phyloP scores from a whole-genome alignment of 2,888 invertebrate genomes.

The Drosophila helvetica region DNA sequence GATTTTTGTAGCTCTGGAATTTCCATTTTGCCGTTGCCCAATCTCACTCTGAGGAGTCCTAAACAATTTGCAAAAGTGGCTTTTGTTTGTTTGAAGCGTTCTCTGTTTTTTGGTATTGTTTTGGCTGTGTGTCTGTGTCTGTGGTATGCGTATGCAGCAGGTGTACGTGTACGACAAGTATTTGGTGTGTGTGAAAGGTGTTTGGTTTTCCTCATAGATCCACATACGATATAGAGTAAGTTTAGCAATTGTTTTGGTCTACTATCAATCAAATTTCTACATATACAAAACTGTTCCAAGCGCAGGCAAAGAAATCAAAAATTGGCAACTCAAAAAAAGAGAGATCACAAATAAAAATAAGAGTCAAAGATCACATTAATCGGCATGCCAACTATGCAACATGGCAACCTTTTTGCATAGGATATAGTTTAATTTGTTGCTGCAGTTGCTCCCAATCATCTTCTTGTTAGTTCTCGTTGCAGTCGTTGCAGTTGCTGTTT shows the following conservation, averaged over 20 bases:
- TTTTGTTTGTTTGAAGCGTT: slow-evolving; percentile 25
- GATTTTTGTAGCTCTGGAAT: slow-evolving; percentile 41
- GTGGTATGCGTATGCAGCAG: slow-evolving; percentile 9
- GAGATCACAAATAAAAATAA: slow-evolving; percentile 34
- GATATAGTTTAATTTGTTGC: slow-evolving; percentile 75
- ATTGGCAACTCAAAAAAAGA: slow-evolving; percentile 14
- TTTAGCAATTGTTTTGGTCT: slow-evolving; percentile 37
- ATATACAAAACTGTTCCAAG: slow-evolving; percentile 47
- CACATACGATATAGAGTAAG: slow-evolving; percentile 14
- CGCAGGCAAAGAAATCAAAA: slow-evolving; percentile 49
- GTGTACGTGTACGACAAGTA: slow-evolving; percentile 1
- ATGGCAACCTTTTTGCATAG: slow-evolving; percentile 76
- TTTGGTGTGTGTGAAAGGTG: slow-evolving; percentile 15
- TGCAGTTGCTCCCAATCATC: slow-evolving; percentile 43
- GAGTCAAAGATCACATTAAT: slow-evolving; percentile 25
- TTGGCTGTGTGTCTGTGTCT: slow-evolving; percentile 16
- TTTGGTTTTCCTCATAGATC: not conserved
- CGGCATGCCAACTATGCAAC: slow-evolving; percentile 70
- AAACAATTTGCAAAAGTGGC: slow-evolving; percentile 34
- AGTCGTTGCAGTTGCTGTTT: slow-evolving; percentile 24
- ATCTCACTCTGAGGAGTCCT: slow-evolving; percentile 40
- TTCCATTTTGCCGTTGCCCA: slow-evolving; percentile 48
- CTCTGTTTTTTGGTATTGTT: slow-evolving; percentile 32
- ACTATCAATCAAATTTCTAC: slow-evolving; percentile 22
- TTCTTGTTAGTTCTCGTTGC: slow-evolving; percentile 38